These are phyloP conservation scores for Dendrocopos noguchii DNA, from an alignment of 2,113 vertebrate species.

Conservation along the genomic window DNA sequence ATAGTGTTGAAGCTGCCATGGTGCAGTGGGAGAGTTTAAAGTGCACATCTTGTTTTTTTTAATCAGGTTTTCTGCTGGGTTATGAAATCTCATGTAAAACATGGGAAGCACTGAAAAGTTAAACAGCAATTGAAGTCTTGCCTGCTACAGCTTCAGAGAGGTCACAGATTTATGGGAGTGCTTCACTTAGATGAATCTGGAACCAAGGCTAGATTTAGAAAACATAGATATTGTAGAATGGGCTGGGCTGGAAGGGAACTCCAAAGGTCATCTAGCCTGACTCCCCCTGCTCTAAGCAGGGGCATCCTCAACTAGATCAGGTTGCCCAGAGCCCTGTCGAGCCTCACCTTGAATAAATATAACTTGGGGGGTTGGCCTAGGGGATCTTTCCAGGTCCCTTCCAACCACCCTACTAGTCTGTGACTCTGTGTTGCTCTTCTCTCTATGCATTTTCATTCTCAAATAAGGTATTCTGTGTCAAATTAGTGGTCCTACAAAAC, in stretches of 20 bases:
- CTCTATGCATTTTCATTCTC: neutral
- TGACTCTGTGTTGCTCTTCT: no score
- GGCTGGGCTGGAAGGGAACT: no score
- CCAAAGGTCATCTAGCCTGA: no score
- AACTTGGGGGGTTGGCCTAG: no score
- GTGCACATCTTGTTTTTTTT: neutral
- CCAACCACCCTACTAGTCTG: no score
- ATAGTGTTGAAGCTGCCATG: neutral
- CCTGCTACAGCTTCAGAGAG: neutral
- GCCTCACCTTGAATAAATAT: no score
- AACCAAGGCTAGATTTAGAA: neutral
- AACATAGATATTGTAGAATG: neutral
- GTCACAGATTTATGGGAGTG: neutral
- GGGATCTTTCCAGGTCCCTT: no score
- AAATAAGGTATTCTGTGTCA: neutral
- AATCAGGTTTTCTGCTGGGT: neutral
- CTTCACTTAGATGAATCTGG: neutral
- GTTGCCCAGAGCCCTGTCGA: no score
- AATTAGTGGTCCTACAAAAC: neutral
- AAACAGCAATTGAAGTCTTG: neutral
- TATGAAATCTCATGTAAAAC: neutral
- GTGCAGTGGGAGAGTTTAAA: neutral
- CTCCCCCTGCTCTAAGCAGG: no score
- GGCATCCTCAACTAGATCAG: no score
- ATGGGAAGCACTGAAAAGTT: neutral